phyloP scores from a whole-genome alignment of 2,888 invertebrate genomes.

The Nomada goodeniana region DNA sequence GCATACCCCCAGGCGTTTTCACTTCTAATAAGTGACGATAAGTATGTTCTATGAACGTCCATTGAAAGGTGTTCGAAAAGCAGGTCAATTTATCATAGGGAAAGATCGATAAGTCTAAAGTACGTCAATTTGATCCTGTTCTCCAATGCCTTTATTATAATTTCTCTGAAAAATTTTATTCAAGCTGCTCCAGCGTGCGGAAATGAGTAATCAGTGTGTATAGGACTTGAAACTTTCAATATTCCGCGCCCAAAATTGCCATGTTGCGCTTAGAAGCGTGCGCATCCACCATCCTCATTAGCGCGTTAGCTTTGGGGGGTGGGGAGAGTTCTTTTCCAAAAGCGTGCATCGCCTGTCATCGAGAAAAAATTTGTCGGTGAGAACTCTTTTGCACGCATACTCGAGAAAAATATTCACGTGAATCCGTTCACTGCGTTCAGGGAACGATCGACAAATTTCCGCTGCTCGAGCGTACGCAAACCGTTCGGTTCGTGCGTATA shows the following conservation, averaged over 20 bases:
- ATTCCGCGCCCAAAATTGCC: constrained; percentile 43
- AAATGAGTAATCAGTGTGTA: neutral
- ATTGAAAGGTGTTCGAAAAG: constrained; percentile 8
- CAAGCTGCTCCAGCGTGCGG: too few relatives aligned
- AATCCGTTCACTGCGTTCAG: neutral
- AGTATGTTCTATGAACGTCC: constrained; percentile 10
- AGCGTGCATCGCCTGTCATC: constrained; percentile 76
- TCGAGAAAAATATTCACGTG: constrained; percentile 18
- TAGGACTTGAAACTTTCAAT: neutral
- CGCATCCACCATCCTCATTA: constrained; percentile 61
- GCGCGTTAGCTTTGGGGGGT: constrained; percentile 64
- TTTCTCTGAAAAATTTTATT: neutral
- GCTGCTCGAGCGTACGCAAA: constrained; percentile 13
- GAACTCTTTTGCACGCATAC: constrained; percentile 28
- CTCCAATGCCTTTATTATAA: neutral
- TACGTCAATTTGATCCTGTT: neutral
- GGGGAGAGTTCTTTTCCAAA: constrained; percentile 77
- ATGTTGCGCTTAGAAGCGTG: constrained; percentile 56
- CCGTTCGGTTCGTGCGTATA: constrained; percentile 12
- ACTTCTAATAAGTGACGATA: neutral
- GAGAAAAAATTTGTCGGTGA: constrained; percentile 56
- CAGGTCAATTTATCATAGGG: neutral
- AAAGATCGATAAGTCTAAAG: neutral
- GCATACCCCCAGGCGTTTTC: neutral
- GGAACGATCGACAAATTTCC: constrained; percentile 1